Evolutionary conservation across 1,140 invertebrate species (phyloP).

Genomic region (Ceratina calcarata): DNA sequence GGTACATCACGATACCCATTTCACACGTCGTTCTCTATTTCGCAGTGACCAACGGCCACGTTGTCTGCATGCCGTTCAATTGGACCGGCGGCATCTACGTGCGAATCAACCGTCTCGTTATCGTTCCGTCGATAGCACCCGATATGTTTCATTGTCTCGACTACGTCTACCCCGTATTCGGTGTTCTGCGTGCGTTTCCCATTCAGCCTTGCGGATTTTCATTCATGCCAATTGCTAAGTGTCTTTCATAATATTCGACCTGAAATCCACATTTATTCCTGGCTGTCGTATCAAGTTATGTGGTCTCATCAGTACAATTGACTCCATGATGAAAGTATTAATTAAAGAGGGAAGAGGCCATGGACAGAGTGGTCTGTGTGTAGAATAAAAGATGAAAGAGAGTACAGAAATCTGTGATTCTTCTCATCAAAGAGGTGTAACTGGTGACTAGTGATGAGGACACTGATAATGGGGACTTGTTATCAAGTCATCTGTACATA

Average conservation of each 20-base stretch:
- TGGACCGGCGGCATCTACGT: slow-evolving; percentile 40
- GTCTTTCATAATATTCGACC: too few relatives aligned
- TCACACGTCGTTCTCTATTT: slow-evolving; percentile 56
- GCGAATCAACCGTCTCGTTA: slow-evolving; percentile 47
- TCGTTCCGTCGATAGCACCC: slow-evolving; percentile 17
- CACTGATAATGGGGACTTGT: slow-evolving; percentile 63
- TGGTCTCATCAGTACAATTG: too few relatives aligned
- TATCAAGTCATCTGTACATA: slow-evolving; percentile 45
- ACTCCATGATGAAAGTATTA: not conserved
- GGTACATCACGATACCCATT: slow-evolving; percentile 57
- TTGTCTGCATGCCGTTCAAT: slow-evolving; percentile 51
- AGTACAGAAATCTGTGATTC: slow-evolving; percentile 35
- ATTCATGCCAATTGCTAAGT: not conserved
- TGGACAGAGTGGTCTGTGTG: not conserved
- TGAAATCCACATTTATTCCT: too few relatives aligned
- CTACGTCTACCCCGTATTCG: not conserved
- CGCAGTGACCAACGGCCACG: slow-evolving; percentile 45
- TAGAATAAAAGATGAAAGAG: slow-evolving; percentile 21
- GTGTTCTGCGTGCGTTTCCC: not conserved
- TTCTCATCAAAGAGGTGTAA: slow-evolving; percentile 64
- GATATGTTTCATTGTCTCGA: not conserved
- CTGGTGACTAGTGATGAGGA: slow-evolving; percentile 52
- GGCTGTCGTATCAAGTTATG: too few relatives aligned
- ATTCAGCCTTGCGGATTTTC: not conserved
- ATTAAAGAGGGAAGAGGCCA: not conserved